A percentile compares a stretch with the other conserved stretches of the same genome.
Evolutionary conservation across 2,888 invertebrate genomes (phyloP).

Genomic region (Hesperia comma): DNA sequence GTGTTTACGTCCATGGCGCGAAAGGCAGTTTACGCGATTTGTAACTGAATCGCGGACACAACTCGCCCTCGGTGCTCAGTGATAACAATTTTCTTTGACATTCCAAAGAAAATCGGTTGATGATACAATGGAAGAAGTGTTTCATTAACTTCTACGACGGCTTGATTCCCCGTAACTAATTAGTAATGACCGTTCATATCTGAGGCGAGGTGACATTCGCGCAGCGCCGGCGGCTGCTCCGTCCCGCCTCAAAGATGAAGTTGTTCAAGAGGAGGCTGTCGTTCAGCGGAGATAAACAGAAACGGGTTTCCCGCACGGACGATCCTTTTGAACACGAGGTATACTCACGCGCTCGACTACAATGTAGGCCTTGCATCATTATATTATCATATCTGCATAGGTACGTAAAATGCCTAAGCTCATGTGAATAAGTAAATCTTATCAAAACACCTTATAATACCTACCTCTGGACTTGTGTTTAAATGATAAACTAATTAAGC

Average conservation of each 20-base stretch:
- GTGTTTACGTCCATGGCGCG: slow-evolving; percentile 55
- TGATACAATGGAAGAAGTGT: slow-evolving; percentile 31
- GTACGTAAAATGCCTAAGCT: not conserved
- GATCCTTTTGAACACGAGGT: slow-evolving; percentile 81
- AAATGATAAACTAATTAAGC: not conserved
- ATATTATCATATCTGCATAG: slow-evolving; percentile 27
- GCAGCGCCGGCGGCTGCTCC: slow-evolving; percentile 47
- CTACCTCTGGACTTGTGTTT: not conserved
- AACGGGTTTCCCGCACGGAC: slow-evolving; percentile 71
- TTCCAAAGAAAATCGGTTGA: slow-evolving; percentile 54
- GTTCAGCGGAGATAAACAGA: slow-evolving; percentile 79
- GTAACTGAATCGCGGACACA: slow-evolving; percentile 55
- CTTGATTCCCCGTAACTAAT: slow-evolving; percentile 41
- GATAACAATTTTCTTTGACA: slow-evolving; percentile 56
- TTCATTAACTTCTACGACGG: slow-evolving; percentile 27
- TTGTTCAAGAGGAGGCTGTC: slow-evolving; percentile 81
- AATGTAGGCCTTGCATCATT: slow-evolving; percentile 35
- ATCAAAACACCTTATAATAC: not conserved
- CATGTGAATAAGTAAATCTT: not conserved
- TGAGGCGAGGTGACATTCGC: slow-evolving; percentile 57
- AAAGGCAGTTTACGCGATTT: slow-evolving; percentile 60
- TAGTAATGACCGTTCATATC: slow-evolving; percentile 54
- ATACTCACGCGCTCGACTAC: slow-evolving; percentile 45
- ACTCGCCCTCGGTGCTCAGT: slow-evolving; percentile 52
- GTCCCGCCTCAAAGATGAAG: slow-evolving; percentile 68